A percentile compares a stretch with the other conserved stretches of the same genome.
phyloP scores from a whole-genome alignment of 2,113 vertebrate genomes.

The Cyanistes caeruleus region DNA sequence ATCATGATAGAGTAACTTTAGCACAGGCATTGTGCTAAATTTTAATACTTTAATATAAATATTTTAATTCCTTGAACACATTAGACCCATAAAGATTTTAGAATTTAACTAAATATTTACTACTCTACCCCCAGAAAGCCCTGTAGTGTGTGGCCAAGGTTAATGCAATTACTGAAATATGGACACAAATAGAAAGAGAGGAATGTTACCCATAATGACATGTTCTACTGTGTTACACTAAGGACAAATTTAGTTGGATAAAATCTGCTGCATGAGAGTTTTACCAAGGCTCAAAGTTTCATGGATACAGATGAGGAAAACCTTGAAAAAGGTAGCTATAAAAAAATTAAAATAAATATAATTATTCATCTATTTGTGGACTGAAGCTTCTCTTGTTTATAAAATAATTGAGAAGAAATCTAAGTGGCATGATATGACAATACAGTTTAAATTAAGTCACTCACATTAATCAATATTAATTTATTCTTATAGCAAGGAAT shows the following conservation, averaged over 20 bases:
- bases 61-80: not conserved
- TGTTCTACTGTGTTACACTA: not conserved
- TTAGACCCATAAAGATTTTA: not conserved
- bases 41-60: not conserved
- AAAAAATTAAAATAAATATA: not conserved
- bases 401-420: not conserved
- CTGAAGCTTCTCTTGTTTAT: not conserved
- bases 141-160: not conserved
- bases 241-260: not conserved
- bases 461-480: slow-evolving; percentile 1
- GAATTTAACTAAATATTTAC: not conserved
- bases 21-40: accelerated
- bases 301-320: not conserved
- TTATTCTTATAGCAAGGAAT: not conserved
- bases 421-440: not conserved
- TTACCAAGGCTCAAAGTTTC: not conserved
- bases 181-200: not conserved
- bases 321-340: not conserved
- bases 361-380: not conserved
- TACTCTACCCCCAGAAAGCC: not conserved
- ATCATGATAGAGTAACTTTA: not conserved
- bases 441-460: not conserved
- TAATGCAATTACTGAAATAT: not conserved
- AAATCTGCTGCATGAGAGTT: not conserved
- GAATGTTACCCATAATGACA: not conserved